Evolutionary conservation across 2,797 vertebrate genomes (phyloP).

Genomic region (Tarsius wallacei): DNA sequence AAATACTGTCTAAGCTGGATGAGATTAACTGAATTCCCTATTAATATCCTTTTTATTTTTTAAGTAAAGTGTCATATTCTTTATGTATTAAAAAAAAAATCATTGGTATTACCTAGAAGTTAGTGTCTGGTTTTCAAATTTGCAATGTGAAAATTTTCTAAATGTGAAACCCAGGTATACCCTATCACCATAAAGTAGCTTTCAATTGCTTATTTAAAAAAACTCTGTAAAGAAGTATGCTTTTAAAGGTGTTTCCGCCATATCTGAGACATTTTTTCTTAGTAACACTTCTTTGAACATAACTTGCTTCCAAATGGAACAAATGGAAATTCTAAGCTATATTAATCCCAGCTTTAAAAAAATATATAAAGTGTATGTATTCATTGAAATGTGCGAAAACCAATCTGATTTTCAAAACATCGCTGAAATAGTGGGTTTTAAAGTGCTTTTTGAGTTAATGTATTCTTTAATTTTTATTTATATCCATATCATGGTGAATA

Average conservation of each 20-base stretch:
- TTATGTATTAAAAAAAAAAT: neutral
- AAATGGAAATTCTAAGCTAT: slow-evolving; percentile 40
- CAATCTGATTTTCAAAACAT: neutral
- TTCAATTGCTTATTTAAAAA: slow-evolving; percentile 57
- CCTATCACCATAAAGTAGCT: slow-evolving; percentile 48
- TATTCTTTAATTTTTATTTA: slow-evolving; percentile 29
- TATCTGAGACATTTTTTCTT: slow-evolving; percentile 52
- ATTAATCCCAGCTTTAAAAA: neutral
- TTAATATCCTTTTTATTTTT: slow-evolving; percentile 56
- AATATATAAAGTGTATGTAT: neutral
- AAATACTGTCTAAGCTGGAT: slow-evolving; percentile 44
- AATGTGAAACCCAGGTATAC: slow-evolving; percentile 63
- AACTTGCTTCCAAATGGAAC: slow-evolving; percentile 52
- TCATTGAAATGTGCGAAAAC: slow-evolving; percentile 51
- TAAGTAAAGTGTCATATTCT: slow-evolving; percentile 27
- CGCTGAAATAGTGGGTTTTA: slow-evolving; percentile 22
- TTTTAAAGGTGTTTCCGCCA: slow-evolving; percentile 69
- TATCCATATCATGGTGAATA: neutral
- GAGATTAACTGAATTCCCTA: slow-evolving; percentile 54
- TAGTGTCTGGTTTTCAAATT: slow-evolving; percentile 67
- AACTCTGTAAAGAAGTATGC: slow-evolving; percentile 28
- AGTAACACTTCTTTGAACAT: slow-evolving; percentile 47
- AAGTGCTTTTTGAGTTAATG: slow-evolving; percentile 40
- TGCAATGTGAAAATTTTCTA: slow-evolving; percentile 52
- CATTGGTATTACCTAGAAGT: slow-evolving; percentile 59